Evolutionary conservation across 2,888 invertebrate species (phyloP), one percentile per base, ranked within the genome.

Genomic region (Pasiphila rectangulata): DNA sequence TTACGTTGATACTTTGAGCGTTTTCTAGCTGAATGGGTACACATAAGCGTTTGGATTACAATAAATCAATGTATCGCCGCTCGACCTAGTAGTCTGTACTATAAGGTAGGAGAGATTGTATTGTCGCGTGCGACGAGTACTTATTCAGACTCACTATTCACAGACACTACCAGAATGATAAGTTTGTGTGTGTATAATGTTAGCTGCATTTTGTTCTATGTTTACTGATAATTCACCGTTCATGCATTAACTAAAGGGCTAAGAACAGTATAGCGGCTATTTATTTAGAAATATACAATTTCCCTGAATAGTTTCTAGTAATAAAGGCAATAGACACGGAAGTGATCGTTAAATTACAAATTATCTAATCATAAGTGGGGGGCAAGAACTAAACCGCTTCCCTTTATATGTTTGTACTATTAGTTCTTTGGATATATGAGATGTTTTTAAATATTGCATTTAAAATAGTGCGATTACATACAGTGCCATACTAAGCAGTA

Each of bases 1-100:
- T 80, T 81, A 82, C 86, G 86, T 88, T 88, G 88, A 79, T 83
- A 87, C 85, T 89, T 89, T 89, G 89, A 90, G 89, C 89, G 89
- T 80, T 81, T 73, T 79, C 80, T 87, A 87, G 84, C 82, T 83
- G 84, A 83, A 83, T 83, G 83, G 87, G 83, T 84, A 87, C 86
- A 87, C 86, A 85, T 75, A 87, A 86, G 87, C 87, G 80, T 86
- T 84, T 79, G 84, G 85, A 83, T 83, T 79, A 83, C 78, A 83
- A 64, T 65, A 57, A 78, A 79, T 77, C 75, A 74, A 73, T 77
- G 73, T 71, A 72, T 72, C 73, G 74, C 80, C 76, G 79, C 76
- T 80, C 73, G 83, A 82, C 81, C 83, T 83, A 79, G 78, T 69
- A 72, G 74, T 79, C 76, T 73, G 78, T 79, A 79, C 83, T 81